Conservation (phyloP, 2,797 vertebrate species). For the Choloepus didactylus region DNA sequence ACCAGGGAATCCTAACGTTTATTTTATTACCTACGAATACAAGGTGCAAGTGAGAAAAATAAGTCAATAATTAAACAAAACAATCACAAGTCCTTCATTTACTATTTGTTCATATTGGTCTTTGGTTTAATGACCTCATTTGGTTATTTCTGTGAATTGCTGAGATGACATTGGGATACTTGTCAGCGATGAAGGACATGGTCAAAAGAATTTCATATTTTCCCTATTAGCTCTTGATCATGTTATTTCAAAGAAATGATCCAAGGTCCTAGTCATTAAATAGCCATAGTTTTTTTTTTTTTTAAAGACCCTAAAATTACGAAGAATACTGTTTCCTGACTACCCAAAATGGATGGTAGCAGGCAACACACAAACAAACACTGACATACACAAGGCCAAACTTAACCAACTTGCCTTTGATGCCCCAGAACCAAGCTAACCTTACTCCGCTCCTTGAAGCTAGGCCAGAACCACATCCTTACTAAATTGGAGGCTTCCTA, state of each 20-base stretch:
- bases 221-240: neutral
- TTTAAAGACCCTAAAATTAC: conserved; percentile 39
- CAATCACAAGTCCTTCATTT: neutral
- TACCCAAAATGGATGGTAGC: conserved; percentile 40
- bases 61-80: conserved; percentile 30
- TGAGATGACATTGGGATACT: neutral
- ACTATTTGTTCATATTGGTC: neutral
- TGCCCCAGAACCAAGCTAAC: neutral
- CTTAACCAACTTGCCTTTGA: neutral
- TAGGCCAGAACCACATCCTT: conserved; percentile 48
- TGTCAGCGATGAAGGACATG: neutral
- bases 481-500: neutral
- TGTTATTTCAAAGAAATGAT: conserved; percentile 46
- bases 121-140: neutral
- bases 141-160: neutral
- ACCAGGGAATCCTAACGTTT: neutral
- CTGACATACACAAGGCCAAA: neutral
- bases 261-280: neutral
- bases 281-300: neutral
- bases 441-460: neutral
- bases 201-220: conserved; percentile 49
- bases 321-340: neutral
- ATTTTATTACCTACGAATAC: conserved; percentile 1
- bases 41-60: neutral
- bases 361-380: conserved; percentile 7